These are phyloP conservation scores for Alaudala cheleensis DNA, from an alignment of 2,113 vertebrate species.

Conservation along the genomic window DNA sequence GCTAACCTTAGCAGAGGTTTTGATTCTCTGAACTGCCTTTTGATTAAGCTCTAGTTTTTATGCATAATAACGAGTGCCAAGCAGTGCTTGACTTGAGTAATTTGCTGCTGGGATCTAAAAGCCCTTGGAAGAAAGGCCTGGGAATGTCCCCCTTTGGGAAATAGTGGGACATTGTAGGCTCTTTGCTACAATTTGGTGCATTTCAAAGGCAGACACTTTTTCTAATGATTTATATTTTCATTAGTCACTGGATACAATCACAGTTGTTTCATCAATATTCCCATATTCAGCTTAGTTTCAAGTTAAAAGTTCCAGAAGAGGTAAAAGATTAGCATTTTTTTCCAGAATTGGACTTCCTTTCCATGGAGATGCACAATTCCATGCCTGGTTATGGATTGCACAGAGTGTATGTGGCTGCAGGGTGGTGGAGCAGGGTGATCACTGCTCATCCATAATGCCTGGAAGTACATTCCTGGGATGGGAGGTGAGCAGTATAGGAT, in stretches of 20 bases:
- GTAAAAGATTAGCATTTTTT: background rate
- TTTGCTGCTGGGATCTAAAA: conserved; percentile 30
- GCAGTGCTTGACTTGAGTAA: conserved; percentile 37
- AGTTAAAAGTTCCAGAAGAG: background rate
- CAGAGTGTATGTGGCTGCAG: background rate
- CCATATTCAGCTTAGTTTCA: background rate
- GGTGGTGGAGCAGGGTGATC: background rate
- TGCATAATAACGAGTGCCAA: conserved; percentile 48
- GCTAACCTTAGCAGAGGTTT: conserved; percentile 12
- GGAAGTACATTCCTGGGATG: background rate
- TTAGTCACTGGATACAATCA: background rate
- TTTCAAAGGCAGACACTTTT: conserved; percentile 23
- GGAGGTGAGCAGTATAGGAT: rapidly evolving
- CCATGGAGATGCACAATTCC: background rate
- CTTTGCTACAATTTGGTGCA: background rate
- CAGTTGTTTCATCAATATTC: background rate
- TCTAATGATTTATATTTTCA: background rate
- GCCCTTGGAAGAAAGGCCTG: background rate
- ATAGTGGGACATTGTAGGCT: background rate
- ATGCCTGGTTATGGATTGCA: background rate
- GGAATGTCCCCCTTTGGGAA: background rate
- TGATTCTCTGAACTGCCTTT: conserved; percentile 45
- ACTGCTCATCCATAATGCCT: background rate
- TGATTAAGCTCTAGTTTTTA: conserved; percentile 51
- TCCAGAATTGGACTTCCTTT: background rate